A percentile compares a stretch with the other conserved stretches of the same genome.
Conservation (phyloP, 2,797 vertebrate species). For the Centropyge bicolor region DNA sequence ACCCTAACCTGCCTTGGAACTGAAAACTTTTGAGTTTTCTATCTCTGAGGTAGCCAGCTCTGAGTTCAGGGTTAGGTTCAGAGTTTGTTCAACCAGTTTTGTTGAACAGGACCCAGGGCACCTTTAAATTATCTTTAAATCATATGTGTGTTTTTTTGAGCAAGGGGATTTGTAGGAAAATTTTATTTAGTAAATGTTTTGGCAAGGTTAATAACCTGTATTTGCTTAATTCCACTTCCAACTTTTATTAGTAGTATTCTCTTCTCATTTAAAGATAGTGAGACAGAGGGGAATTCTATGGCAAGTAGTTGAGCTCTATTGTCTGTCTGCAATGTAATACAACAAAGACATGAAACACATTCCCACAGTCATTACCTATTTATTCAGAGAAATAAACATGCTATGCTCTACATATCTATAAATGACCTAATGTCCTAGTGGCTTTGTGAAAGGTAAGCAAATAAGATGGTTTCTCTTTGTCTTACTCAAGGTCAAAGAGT, state of each 20-base stretch:
- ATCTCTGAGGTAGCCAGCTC: too few relatives aligned
- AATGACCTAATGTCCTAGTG: not conserved
- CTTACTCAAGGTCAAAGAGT: constrained; percentile 69
- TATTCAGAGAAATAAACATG: not conserved
- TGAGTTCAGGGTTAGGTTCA: too few relatives aligned
- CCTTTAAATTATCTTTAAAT: too few relatives aligned
- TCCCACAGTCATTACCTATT: not conserved
- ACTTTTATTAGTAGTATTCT: not conserved
- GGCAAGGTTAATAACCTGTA: not conserved
- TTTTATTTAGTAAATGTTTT: too few relatives aligned
- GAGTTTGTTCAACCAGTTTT: too few relatives aligned
- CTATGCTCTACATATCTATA: not conserved
- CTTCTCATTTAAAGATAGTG: not conserved
- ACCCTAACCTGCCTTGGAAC: not conserved
- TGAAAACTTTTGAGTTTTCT: too few relatives aligned
- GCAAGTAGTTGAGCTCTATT: not conserved
- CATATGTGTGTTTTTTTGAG: too few relatives aligned
- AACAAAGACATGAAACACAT: not conserved
- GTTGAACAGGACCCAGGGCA: too few relatives aligned
- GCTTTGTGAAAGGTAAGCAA: not conserved
- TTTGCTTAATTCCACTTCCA: not conserved
- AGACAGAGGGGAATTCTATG: not conserved
- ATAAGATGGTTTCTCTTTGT: constrained; percentile 1
- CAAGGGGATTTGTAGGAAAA: too few relatives aligned
- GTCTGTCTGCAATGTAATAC: not conserved